Evolutionary conservation across 92 coral and sea anemone genomes (phyloP).

Genomic region (Pocillopora grandis): DNA sequence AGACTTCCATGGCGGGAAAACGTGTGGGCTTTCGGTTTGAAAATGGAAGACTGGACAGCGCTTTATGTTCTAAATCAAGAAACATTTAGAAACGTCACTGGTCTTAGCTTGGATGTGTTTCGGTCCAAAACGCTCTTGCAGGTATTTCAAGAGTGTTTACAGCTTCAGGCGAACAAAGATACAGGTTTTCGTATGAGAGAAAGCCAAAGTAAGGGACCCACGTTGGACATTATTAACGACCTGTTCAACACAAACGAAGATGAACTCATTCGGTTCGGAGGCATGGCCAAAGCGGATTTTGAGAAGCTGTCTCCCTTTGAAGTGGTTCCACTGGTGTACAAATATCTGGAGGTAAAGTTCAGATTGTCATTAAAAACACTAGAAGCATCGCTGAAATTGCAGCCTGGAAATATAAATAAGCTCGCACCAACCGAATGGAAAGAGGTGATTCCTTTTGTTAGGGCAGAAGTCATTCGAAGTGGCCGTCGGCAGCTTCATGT

Average conservation of each 20-base stretch:
- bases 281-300: constrained; percentile 16
- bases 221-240: constrained; percentile 32
- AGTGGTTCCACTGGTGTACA: constrained; percentile 20
- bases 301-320: not conserved
- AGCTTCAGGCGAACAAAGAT: not conserved
- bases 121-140: constrained; percentile 33
- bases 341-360: constrained; percentile 30
- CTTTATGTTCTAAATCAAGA: constrained; percentile 37
- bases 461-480: constrained; percentile 51
- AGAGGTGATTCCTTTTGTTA: constrained; percentile 59
- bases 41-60: constrained; percentile 61
- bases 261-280: constrained; percentile 40
- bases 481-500: constrained; percentile 58
- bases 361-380: constrained; percentile 16
- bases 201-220: constrained; percentile 2
- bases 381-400: constrained; percentile 14
- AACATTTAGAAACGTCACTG: constrained; percentile 2
- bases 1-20: constrained; percentile 68
- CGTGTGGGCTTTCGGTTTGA: constrained; percentile 49
- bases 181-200: not conserved
- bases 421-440: constrained; percentile 77
- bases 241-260: constrained; percentile 45
- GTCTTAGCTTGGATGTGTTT: constrained; percentile 29
- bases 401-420: constrained; percentile 20
- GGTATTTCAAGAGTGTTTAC: constrained; percentile 33